phyloP scores from a whole-genome alignment of 1,140 invertebrate genomes.

The Drosophila carrolli region DNA sequence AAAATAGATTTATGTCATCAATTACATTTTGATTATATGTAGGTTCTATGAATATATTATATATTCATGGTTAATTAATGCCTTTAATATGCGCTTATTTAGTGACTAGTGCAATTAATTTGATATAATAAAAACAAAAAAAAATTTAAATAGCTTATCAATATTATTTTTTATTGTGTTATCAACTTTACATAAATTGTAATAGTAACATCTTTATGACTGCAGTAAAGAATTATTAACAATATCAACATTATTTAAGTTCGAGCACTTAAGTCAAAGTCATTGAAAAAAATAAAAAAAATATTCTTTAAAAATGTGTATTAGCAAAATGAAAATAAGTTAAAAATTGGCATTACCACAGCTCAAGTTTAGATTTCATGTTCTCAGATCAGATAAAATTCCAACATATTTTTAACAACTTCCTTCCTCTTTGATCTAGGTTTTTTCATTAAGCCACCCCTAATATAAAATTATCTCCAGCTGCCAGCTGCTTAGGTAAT shows the following conservation, averaged over 20 bases:
- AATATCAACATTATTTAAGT: no score
- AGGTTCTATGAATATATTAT: background rate
- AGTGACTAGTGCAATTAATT: background rate
- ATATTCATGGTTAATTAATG: background rate
- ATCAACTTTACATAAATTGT: no score
- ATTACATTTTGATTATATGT: background rate
- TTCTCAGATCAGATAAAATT: slow-evolving; percentile 26
- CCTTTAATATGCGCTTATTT: background rate
- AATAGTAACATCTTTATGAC: no score
- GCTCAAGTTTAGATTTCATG: background rate
- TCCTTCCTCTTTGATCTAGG: slow-evolving; percentile 24
- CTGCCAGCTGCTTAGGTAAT: slow-evolving; percentile 18
- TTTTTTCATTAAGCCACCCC: background rate
- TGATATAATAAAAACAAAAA: no score
- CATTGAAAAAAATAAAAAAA: no score
- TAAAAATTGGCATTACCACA: background rate
- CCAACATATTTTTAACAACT: slow-evolving; percentile 28
- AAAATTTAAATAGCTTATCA: no score
- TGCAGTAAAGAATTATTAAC: no score
- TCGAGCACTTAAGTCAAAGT: no score
- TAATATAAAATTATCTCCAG: slow-evolving; percentile 14
- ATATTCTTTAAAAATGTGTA: no score
- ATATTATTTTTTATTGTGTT: no score
- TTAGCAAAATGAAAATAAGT: no score
- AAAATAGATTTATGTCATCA: background rate